Conservation (phyloP, 2,113 vertebrate genomes). For the Damaliscus lunatus region DNA sequence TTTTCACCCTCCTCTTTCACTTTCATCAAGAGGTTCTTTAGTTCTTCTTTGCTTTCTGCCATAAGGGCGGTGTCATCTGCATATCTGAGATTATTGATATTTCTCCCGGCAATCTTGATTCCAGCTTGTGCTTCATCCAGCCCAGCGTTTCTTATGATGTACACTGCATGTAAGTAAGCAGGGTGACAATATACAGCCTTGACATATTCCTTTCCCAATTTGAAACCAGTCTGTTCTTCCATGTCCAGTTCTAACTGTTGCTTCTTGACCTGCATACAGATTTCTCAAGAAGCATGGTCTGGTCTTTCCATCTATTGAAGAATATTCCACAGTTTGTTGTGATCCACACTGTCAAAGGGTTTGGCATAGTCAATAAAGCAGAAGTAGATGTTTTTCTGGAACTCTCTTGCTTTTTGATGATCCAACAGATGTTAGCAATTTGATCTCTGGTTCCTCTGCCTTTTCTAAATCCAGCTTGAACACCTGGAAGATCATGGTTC, state of each 20-base stretch:
- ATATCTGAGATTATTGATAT: background rate
- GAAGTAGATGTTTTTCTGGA: background rate
- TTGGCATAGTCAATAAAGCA: background rate
- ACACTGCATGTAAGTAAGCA: background rate
- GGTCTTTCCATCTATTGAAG: background rate
- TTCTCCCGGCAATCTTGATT: background rate
- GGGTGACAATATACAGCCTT: background rate
- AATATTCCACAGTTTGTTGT: background rate
- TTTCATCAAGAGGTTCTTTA: background rate
- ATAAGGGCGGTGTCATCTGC: background rate
- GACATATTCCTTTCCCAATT: background rate
- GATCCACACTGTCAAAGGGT: background rate
- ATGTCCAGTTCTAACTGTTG: background rate
- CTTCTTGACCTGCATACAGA: background rate
- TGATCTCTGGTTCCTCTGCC: background rate
- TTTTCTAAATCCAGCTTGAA: background rate
- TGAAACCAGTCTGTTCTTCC: background rate
- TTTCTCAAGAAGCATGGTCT: background rate
- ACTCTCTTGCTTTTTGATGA: background rate
- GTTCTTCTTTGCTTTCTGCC: background rate
- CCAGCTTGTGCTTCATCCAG: background rate
- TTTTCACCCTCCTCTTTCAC: background rate
- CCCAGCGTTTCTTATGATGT: rapidly evolving
- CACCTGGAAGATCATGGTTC: background rate
- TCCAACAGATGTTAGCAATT: background rate